Percentiles rank a stretch among this genome's conserved stretches.
These are phyloP conservation scores for Dipodomys merriami DNA, from an alignment of 2,113 vertebrate species.

Conservation along the genomic window DNA sequence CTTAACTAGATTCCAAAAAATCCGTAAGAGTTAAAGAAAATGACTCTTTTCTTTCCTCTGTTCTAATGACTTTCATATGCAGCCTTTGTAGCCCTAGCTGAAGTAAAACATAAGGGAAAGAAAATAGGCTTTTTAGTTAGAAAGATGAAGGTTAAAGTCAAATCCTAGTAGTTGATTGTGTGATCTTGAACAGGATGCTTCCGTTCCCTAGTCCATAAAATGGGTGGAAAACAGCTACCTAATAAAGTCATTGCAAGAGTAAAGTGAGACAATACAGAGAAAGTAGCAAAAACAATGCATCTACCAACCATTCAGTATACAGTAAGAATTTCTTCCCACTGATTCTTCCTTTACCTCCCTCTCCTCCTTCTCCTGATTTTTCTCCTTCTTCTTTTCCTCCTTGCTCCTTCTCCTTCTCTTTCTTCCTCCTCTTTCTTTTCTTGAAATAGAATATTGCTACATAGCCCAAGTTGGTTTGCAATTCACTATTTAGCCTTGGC, in stretches of 20 bases:
- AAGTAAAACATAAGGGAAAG: not conserved
- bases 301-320: not conserved
- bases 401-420: too few species aligned
- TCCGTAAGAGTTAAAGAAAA: not conserved
- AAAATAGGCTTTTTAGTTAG: slow-evolving; percentile 4
- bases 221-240: not conserved
- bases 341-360: not conserved
- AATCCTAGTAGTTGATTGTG: not conserved
- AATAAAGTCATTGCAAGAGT: not conserved
- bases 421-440: too few species aligned
- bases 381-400: too few species aligned
- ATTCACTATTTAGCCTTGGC: too few species aligned
- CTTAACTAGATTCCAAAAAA: slow-evolving; percentile 47
- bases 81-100: not conserved
- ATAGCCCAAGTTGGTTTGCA: too few species aligned
- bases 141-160: not conserved
- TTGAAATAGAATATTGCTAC: too few species aligned
- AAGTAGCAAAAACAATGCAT: too few species aligned
- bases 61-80: not conserved
- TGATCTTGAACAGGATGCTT: not conserved
- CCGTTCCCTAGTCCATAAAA: not conserved
- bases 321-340: not conserved
- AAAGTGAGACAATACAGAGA: not conserved
- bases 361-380: not conserved
- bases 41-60: not conserved